phyloP scores from a whole-genome alignment of 2,113 vertebrate genomes.

The Microcebus griseorufus region DNA sequence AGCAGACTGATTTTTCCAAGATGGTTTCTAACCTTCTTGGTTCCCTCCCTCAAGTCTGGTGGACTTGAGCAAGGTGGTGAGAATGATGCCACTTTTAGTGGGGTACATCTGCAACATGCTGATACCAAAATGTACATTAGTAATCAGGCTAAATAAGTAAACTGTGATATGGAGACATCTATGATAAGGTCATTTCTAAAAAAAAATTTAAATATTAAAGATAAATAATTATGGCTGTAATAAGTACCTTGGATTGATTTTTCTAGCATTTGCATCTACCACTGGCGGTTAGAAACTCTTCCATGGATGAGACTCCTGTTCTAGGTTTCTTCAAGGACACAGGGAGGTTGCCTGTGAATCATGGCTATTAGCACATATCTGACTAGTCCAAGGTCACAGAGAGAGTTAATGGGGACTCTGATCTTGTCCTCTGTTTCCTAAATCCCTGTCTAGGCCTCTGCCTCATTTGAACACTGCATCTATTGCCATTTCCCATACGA shows the following conservation, averaged over 20 bases:
- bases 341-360: not conserved
- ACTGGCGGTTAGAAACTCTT: not conserved
- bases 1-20: not conserved
- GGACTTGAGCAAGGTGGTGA: not conserved
- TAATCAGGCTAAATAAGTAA: not conserved
- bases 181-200: not conserved
- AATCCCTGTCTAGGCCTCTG: not conserved
- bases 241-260: not conserved
- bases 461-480: not conserved
- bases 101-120: not conserved
- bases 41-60: not conserved
- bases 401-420: not conserved
- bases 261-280: not conserved
- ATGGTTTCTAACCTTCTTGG: not conserved
- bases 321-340: not conserved
- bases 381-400: not conserved
- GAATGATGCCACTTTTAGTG: not conserved
- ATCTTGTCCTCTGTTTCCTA: not conserved
- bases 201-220: conserved; percentile 27
- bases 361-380: not conserved
- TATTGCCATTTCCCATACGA: not conserved
- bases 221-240: not conserved
- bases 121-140: not conserved
- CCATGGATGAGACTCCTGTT: not conserved
- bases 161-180: not conserved